Percentiles rank a stretch among this genome's conserved stretches.
These are phyloP conservation scores for Apodemia mormo DNA, from an alignment of 2,888 invertebrate genomes.

Conservation along the genomic window DNA sequence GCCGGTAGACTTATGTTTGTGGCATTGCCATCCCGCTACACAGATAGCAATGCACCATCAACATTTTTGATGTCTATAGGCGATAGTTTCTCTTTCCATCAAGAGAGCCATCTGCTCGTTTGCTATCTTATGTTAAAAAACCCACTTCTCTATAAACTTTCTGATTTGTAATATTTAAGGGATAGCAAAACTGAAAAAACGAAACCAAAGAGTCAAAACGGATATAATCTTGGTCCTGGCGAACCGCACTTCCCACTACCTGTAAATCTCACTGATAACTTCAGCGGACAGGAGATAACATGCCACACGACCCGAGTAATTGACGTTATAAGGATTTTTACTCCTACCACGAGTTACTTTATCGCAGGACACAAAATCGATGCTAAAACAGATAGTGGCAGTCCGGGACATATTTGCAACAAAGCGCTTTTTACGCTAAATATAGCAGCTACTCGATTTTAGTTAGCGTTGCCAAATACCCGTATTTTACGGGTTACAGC, in stretches of 20 bases:
- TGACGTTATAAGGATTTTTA: slow-evolving; percentile 68
- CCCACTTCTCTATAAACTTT: too few relatives aligned
- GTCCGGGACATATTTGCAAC: slow-evolving; percentile 19
- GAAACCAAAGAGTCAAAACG: slow-evolving; percentile 29
- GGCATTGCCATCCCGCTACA: too few relatives aligned
- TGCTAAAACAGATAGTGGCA: slow-evolving; percentile 45
- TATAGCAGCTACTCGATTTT: background rate
- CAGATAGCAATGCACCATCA: too few relatives aligned
- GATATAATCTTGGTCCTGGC: slow-evolving; percentile 48
- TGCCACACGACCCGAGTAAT: slow-evolving; percentile 66
- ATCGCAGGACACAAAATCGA: slow-evolving; percentile 51
- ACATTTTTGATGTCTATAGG: too few relatives aligned
- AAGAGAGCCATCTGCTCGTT: too few relatives aligned
- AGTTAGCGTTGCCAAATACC: too few relatives aligned
- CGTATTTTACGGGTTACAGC: too few relatives aligned
- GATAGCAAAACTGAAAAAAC: background rate
- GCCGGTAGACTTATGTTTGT: too few relatives aligned
- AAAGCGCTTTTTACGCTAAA: background rate
- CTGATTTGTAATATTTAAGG: too few relatives aligned
- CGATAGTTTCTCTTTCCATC: too few relatives aligned
- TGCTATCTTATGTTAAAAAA: too few relatives aligned
- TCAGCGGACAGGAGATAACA: slow-evolving; percentile 60
- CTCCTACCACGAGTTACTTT: slow-evolving; percentile 47
- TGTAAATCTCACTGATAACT: slow-evolving; percentile 71
- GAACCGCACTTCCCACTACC: slow-evolving; percentile 52